These are phyloP conservation scores for Ciconia nigra DNA, from an alignment of 2,797 vertebrate species.

Conservation along the genomic window DNA sequence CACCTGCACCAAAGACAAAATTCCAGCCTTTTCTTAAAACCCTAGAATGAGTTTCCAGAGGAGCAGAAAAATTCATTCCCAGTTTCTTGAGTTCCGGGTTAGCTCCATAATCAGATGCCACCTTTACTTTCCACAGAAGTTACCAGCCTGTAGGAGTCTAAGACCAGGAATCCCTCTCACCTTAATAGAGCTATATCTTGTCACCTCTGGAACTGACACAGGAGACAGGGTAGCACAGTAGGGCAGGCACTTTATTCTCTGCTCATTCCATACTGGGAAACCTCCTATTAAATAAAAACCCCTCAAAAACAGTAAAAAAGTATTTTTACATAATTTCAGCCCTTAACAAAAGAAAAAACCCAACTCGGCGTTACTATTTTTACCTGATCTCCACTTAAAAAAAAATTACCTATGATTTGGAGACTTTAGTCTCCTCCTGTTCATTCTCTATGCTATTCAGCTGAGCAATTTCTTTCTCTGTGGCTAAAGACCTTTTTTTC, in stretches of 20 bases:
- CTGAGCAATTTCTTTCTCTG: not conserved
- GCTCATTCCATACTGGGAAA: conserved; percentile 5
- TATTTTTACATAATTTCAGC: not conserved
- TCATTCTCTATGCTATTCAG: not conserved
- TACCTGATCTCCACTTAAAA: not conserved
- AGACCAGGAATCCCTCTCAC: conserved; percentile 26
- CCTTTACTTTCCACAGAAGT: not conserved
- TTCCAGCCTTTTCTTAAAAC: not conserved
- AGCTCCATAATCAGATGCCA: not conserved
- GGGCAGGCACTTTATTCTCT: not conserved
- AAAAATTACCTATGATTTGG: not conserved
- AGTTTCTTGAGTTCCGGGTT: not conserved
- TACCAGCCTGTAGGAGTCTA: not conserved
- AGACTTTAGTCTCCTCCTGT: not conserved
- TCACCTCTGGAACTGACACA: conserved; percentile 19
- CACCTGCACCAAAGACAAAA: not conserved
- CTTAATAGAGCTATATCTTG: conserved; percentile 21
- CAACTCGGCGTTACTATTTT: not conserved
- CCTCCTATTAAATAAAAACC: conserved; percentile 20
- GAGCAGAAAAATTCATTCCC: not conserved
- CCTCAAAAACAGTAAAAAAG: not conserved
- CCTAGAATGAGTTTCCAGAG: not conserved
- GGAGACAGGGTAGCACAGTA: not conserved
- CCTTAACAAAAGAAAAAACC: not conserved
- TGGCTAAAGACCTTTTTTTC: not conserved